These are phyloP conservation scores for Hypocryptadius cinnamomeus DNA, from an alignment of 2,113 vertebrate genomes.

Conservation along the genomic window DNA sequence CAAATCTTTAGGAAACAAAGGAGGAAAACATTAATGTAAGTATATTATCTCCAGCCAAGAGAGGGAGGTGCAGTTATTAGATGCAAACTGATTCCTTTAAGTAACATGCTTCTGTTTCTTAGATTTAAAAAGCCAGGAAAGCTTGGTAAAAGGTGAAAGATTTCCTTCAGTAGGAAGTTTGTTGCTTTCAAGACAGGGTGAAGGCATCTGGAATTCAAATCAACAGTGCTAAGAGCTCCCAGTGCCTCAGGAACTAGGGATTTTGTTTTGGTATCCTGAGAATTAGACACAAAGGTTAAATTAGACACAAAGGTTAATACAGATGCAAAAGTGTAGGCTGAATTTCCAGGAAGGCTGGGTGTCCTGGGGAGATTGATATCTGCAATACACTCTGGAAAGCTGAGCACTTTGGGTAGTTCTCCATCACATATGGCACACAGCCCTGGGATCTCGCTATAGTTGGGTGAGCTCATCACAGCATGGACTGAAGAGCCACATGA, in stretches of 20 bases:
- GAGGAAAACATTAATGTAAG: neutral
- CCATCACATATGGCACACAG: neutral
- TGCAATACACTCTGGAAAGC: neutral
- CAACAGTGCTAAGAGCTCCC: neutral
- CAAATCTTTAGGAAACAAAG: neutral
- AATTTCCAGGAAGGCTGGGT: neutral
- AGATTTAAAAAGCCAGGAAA: neutral
- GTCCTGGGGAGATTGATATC: neutral
- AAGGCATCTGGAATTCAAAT: conserved; percentile 6
- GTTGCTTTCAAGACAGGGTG: neutral
- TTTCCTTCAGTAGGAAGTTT: neutral
- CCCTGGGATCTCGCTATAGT: neutral
- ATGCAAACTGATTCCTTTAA: neutral
- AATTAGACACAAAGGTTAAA: neutral
- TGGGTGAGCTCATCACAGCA: neutral
- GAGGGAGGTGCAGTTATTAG: neutral
- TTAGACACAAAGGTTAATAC: neutral
- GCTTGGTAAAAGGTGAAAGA: neutral
- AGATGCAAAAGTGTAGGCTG: neutral
- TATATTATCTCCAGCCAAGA: neutral
- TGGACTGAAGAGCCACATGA: neutral
- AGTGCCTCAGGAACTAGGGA: neutral
- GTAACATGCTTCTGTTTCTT: neutral
- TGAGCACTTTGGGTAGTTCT: neutral
- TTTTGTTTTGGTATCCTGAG: neutral